Conservation (phyloP, 2,888 invertebrate genomes). For the Eupithecia subfuscata region DNA sequence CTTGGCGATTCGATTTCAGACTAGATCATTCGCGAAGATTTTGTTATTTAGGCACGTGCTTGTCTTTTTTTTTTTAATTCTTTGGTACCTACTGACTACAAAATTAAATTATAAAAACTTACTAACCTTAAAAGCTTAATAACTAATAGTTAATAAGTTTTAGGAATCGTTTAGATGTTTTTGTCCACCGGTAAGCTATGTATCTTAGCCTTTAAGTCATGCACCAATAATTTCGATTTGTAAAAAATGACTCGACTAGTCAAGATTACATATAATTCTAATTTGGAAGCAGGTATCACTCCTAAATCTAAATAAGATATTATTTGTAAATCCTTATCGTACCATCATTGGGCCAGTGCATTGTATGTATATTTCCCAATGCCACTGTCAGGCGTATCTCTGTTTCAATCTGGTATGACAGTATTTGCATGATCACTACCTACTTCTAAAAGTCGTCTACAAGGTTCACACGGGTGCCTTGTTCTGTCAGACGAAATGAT, state of each 20-base stretch:
- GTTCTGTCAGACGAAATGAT: background rate
- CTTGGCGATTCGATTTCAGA: no score
- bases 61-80: no score
- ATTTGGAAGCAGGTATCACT: background rate
- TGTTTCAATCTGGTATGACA: constrained; percentile 29
- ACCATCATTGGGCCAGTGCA: constrained; percentile 19
- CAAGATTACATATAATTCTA: background rate
- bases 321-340: constrained; percentile 20
- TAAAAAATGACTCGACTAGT: background rate
- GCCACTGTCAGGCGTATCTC: constrained; percentile 31
- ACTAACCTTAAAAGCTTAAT: no score
- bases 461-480: constrained; percentile 14
- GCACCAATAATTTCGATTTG: background rate
- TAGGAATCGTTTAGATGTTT: background rate
- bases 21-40: background rate
- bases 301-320: constrained; percentile 2
- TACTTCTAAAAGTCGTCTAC: constrained; percentile 7
- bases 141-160: no score
- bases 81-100: no score
- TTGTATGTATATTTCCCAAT: constrained; percentile 36
- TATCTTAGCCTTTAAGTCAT: background rate
- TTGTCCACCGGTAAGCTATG: background rate
- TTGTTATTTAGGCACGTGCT: background rate
- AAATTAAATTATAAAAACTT: no score
- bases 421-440: constrained; percentile 32